Conservation (phyloP, 2,888 invertebrate species). For the Emmelina monodactyla region DNA sequence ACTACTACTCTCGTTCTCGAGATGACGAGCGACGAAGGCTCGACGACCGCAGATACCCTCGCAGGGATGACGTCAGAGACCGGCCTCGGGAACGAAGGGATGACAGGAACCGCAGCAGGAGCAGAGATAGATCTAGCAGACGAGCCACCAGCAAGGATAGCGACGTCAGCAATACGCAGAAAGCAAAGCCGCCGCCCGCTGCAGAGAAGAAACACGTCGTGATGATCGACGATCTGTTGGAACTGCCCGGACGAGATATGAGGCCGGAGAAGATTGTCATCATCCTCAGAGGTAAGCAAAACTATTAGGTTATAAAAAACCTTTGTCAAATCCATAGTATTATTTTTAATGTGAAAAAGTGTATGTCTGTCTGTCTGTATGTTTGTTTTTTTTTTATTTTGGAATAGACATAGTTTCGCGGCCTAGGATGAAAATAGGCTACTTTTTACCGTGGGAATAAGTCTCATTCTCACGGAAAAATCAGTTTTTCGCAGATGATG, state of each 20-base stretch:
- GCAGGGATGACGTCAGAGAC: constrained; percentile 2
- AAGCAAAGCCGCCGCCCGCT: constrained; percentile 22
- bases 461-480: no score
- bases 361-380: no score
- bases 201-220: constrained; percentile 41
- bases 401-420: no score
- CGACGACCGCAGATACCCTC: constrained; percentile 11
- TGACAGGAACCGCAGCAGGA: constrained; percentile 29
- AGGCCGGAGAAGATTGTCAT: constrained; percentile 86
- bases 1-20: constrained; percentile 28
- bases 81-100: constrained; percentile 21
- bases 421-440: no score
- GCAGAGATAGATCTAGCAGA: constrained; percentile 37
- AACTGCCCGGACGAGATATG: constrained; percentile 78
- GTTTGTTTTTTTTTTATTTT: no score
- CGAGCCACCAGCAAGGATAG: constrained; percentile 38
- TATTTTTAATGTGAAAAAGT: no score
- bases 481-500: no score
- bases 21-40: constrained; percentile 26
- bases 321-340: no score
- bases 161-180: constrained; percentile 28
- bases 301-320: no score
- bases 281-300: constrained; percentile 80
- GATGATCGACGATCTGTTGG: constrained; percentile 84
- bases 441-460: no score